Evolutionary conservation across 2,113 vertebrate genomes (phyloP), one percentile per base, ranked within the genome.

Genomic region (Sphaerodactylus townsendi): DNA sequence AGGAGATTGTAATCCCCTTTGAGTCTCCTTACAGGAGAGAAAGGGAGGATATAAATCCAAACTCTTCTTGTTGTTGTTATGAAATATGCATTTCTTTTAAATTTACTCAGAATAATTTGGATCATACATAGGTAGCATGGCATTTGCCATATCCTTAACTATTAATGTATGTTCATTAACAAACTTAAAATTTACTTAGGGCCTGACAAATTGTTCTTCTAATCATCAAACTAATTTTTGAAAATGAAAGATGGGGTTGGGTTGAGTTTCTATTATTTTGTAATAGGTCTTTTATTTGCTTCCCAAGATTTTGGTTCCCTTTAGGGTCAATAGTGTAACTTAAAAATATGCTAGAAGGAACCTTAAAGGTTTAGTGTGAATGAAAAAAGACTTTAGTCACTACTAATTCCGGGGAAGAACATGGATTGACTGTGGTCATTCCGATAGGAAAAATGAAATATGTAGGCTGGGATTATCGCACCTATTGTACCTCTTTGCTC

Each of bases 71-170:
- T n/a, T n/a, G 75, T 88, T 87, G 87, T 84, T 75, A 86, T 86
- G 71, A 84, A 88, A 87, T 77, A 92, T 4, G 11, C 65, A 85
- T 80, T 74, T 15, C 19, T 84, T 79, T 75, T 44, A 44, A 75
- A 21, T 48, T 77, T 90, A 86, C 87, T 39, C 85, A 76, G 88
- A 84, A 93, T 87, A 88, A 89, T 86, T 84, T 30, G 65, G 82
- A 87, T 91, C 69, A 90, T 91, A 88, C 83, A 81, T 72, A 5
- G 66, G 74, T 71, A 65, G 37, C 53, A 56, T 84, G 82, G 87
- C 90, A 89, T 83, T 64, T 23, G 76, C 0, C 1, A 35, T 70
- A 48, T 83, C 85, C 92, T 64, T 73, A 21, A 71, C 82, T 85
- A 78, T 86, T 89, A 80, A 77, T 81, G 85, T 39, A 68, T 81